phyloP scores from a whole-genome alignment of 2,888 invertebrate genomes.

The Clusia tigrina region DNA sequence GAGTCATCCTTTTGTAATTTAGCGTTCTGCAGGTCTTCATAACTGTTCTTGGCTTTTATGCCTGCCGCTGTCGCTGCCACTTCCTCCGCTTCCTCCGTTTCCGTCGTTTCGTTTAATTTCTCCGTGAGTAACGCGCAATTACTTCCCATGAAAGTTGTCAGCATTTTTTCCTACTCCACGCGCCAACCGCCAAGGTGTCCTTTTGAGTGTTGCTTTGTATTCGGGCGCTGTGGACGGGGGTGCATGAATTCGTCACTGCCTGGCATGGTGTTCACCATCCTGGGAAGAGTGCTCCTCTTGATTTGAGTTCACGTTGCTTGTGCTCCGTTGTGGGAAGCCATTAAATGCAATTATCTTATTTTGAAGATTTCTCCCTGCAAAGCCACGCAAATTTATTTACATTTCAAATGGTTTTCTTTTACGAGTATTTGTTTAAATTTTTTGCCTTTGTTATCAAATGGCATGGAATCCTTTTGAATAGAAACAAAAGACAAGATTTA shows the following conservation, averaged over 20 bases:
- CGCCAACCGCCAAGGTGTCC: neutral
- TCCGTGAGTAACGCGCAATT: slow-evolving; percentile 51
- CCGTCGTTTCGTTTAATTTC: slow-evolving; percentile 43
- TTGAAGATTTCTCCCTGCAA: slow-evolving; percentile 2
- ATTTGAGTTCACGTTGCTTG: slow-evolving; percentile 4
- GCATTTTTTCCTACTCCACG: neutral
- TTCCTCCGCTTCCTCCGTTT: no score
- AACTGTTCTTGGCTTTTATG: neutral
- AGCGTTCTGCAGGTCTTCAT: slow-evolving; percentile 34
- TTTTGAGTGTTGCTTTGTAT: neutral
- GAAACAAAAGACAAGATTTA: no score
- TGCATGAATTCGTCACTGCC: neutral
- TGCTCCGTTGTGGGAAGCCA: slow-evolving; percentile 38
- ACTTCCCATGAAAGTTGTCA: slow-evolving; percentile 30
- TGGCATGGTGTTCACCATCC: neutral
- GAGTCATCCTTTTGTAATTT: slow-evolving; percentile 51
- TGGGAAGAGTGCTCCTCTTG: neutral
- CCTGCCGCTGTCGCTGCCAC: slow-evolving; percentile 1
- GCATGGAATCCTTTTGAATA: neutral
- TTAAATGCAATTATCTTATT: slow-evolving; percentile 39
- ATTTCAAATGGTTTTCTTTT: slow-evolving; percentile 36
- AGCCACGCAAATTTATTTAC: slow-evolving; percentile 36
- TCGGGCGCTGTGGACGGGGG: neutral
- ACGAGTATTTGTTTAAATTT: neutral
- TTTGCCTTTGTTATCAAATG: no score